phyloP scores from a whole-genome alignment of 2,888 invertebrate genomes.

The Leucozona laternaria region DNA sequence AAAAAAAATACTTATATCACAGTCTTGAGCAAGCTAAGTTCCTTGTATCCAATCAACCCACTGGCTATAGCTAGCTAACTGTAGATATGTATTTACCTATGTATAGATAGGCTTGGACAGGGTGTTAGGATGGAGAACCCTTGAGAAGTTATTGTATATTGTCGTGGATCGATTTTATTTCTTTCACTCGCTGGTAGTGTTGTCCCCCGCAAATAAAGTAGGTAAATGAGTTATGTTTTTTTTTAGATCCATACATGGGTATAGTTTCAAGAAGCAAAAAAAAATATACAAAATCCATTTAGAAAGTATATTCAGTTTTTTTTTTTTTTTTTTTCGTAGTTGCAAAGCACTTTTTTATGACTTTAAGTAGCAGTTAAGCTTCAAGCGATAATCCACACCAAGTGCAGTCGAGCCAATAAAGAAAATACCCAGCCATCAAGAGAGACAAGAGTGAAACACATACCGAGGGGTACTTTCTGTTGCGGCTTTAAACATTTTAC shows the following conservation, averaged over 20 bases:
- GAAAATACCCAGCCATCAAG: conserved; percentile 4
- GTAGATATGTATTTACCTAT: not conserved
- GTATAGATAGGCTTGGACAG: not conserved
- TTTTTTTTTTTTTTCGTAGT: conserved; percentile 12
- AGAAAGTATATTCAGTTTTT: conserved; percentile 51
- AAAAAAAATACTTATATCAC: conserved; percentile 18
- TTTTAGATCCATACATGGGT: conserved; percentile 42
- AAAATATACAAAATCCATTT: conserved; percentile 49
- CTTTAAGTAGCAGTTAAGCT: conserved; percentile 62
- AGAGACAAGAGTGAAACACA: not conserved
- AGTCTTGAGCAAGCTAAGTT: conserved; percentile 31
- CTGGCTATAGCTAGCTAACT: conserved; percentile 6
- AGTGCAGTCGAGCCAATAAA: conserved; percentile 33
- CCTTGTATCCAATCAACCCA: conserved; percentile 38
- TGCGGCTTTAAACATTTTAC: conserved; percentile 7
- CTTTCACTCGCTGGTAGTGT: not conserved
- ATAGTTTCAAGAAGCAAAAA: conserved; percentile 25
- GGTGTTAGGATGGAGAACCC: conserved; percentile 44
- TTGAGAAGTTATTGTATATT: conserved; percentile 47
- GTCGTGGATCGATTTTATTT: conserved; percentile 57
- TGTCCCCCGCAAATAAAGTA: conserved; percentile 32
- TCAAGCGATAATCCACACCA: conserved; percentile 60
- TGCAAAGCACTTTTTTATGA: conserved; percentile 49
- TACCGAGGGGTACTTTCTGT: not conserved
- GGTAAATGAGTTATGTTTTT: conserved; percentile 53